Conservation (phyloP, 2,888 invertebrate species). For the Chymomyza caudatula region DNA sequence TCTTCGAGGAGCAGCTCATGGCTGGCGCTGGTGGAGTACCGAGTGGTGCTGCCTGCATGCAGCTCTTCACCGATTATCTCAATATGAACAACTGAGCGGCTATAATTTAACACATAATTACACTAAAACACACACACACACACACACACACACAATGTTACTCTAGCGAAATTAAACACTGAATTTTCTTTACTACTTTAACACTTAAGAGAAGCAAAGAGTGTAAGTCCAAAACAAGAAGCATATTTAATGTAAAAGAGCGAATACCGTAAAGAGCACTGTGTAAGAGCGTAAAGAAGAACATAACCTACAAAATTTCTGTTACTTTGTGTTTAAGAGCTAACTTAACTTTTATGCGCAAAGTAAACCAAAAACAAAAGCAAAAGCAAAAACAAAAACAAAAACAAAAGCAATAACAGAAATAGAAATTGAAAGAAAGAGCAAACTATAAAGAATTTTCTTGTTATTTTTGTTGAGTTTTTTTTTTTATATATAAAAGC, state of each 20-base stretch:
- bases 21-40: constrained; percentile 30
- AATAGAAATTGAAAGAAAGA: constrained; percentile 5
- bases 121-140: not conserved
- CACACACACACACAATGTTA: constrained; percentile 32
- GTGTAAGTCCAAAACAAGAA: constrained; percentile 19
- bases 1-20: constrained; percentile 38
- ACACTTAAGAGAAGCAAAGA: constrained; percentile 22
- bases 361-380: constrained; percentile 17
- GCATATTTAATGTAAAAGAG: constrained; percentile 15
- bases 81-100: constrained; percentile 80
- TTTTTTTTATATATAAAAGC: constrained; percentile 39
- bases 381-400: constrained; percentile 26
- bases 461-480: constrained; percentile 62
- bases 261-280: constrained; percentile 6
- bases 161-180: constrained; percentile 50
- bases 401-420: no score
- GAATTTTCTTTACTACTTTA: constrained; percentile 24
- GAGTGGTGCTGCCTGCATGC: constrained; percentile 78
- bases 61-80: constrained; percentile 82
- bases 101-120: constrained; percentile 4
- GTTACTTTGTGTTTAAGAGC: constrained; percentile 3
- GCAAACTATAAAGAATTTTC: constrained; percentile 41
- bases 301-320: not conserved
- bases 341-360: constrained; percentile 27
- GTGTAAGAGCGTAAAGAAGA: not conserved